Evolutionary conservation across 2,797 vertebrate genomes (phyloP), one percentile per base, ranked within the genome.

Genomic region (Taenioides sp.): DNA sequence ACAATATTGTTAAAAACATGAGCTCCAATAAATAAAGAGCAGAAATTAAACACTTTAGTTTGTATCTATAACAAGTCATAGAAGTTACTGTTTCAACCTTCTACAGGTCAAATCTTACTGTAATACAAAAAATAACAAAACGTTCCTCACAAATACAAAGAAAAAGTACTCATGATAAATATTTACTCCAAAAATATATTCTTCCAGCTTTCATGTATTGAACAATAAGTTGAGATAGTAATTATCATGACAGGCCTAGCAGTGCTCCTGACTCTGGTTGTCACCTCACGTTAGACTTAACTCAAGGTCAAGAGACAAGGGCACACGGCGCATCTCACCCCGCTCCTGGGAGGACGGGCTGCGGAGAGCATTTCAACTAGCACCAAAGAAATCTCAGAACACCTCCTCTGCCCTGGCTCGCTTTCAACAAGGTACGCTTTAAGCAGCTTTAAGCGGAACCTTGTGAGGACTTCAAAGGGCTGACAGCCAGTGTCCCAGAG

Each of bases 221-320:
- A 47, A 47, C 43, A 47, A 47, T 47, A 47, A 47, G 43, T 16
- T 14, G 12, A 47, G 4, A 17, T 47, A 47, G 12, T 47, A 47
- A 47, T 47, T 47, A 47, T 16, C 16, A 16, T 47, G 43, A 47
- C 43, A 47, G 43, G 43, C 43, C 14, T 47, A 4, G 43, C 54
- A 22, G 52, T 3, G 16, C 69, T 50, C 40, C 1, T 34, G 78
- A 76, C 71, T 73, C 18, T 16, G 70, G 70, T 68, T 66, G 47
- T 82, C 83, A 69, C 78, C 73, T 73, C 81, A 25, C 12, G 2
- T 60, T 65, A 20, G 74, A 67, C 49, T 5, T 54, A 1, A 65
- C 81, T 84, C 86, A 92, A 91, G 91, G 90, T 92, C 86, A 87
- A 74, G 50, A 83, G 82, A 81, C 58, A 54, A 81, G 82, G 82